Evolutionary conservation across 53 echinoderm and acorn worm genomes (phyloP).

Genomic region (Temnopleurus reevesii): DNA sequence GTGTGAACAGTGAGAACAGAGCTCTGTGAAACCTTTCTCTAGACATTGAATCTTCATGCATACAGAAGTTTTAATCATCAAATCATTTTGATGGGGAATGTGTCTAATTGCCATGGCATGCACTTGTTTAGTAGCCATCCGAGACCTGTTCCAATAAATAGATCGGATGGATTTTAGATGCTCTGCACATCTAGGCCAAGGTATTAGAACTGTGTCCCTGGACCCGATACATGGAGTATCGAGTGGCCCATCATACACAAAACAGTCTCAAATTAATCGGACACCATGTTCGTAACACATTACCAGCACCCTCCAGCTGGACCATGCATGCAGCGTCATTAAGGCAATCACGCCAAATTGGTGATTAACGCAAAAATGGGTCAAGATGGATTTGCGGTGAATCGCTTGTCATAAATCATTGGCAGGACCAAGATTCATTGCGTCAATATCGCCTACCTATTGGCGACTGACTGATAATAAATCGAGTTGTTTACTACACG

Average conservation of each 20-base stretch:
- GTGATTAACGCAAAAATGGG: slow-evolving; percentile 33
- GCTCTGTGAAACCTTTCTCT: neutral
- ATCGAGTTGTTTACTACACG: slow-evolving; percentile 19
- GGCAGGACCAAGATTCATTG: slow-evolving; percentile 3
- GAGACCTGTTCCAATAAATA: neutral
- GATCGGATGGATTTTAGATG: neutral
- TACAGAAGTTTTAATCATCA: slow-evolving; percentile 1
- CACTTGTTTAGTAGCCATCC: neutral
- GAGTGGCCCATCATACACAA: neutral
- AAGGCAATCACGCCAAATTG: slow-evolving; percentile 19
- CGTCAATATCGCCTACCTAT: slow-evolving; percentile 8
- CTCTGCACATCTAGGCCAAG: slow-evolving; percentile 11
- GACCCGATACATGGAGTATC: neutral
- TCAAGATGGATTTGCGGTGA: slow-evolving; percentile 19
- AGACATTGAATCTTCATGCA: neutral
- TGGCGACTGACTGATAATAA: neutral
- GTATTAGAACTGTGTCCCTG: neutral
- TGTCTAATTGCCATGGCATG: slow-evolving; percentile 16
- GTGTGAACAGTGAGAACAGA: neutral
- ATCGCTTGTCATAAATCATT: slow-evolving; percentile 37
- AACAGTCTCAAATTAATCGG: slow-evolving; percentile 1
- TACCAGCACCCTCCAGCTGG: neutral
- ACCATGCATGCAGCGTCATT: slow-evolving; percentile 14
- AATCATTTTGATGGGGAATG: slow-evolving; percentile 23
- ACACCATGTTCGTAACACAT: neutral